Evolutionary conservation across 1,140 invertebrate species (phyloP), one percentile per base, ranked within the genome.

Genomic region (Phortica variegata): DNA sequence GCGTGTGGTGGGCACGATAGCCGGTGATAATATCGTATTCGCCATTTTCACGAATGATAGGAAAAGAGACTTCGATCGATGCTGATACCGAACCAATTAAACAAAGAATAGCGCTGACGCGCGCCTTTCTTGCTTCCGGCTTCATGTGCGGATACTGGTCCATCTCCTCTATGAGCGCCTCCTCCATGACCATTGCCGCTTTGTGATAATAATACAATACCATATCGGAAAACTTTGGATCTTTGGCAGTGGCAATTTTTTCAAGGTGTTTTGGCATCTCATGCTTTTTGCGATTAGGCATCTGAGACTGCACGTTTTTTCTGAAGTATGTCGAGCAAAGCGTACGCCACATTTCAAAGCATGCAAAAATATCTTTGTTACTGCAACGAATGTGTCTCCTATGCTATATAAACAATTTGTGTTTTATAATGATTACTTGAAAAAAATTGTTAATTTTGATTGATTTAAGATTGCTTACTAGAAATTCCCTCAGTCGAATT

Each of bases 1-100:
- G 84, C 55, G 87, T 88, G 76, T 95, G 91, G 68, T 93, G 90
- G 0, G 88, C 87, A 38, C 91, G 77, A 79, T 89, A 95, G 0
- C 85, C 91, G 23, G 85, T 83, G 18, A 95, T 85, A 42, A 94
- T 87, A 58, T 91, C 87, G 58, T 86, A 89, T 17, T 80, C 79
- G 0, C 91, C 91, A 70, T 85, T 83, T 56, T 90, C 87, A 33
- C 83, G 77, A 43, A 84, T 83, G 44, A 95, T 80, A 0, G 92
- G 92, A 75, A 93, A 94, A 36, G 83, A 82, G 3, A 93, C 80
- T 70, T 90, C 87, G 2, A 92, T 60, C 1, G 87, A 81, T 48
- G 84, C 83, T 53, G 87, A 84, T 54, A 87, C 89, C 3, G 85
- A 85, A 33, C 89, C 87, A 53, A 93, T 85, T 47, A 88, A 79